phyloP scores from a whole-genome alignment of 2,113 vertebrate genomes.

The Phyllostomus discolor region DNA sequence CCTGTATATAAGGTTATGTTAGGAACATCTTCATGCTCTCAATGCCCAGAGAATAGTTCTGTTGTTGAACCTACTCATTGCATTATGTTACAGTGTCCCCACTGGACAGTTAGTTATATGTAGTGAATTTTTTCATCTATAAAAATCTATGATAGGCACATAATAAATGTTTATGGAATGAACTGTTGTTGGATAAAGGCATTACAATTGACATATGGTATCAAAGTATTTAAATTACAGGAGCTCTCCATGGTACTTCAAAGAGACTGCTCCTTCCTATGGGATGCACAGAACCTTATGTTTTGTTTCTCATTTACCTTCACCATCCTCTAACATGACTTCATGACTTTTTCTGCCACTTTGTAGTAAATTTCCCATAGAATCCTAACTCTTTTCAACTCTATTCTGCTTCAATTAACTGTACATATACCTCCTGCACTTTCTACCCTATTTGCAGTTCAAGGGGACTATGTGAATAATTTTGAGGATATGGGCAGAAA shows the following conservation, averaged over 20 bases:
- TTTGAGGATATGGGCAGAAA: neutral
- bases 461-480: neutral
- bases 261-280: neutral
- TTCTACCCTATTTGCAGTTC: neutral
- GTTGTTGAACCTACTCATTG: neutral
- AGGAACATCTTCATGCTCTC: neutral
- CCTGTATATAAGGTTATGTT: neutral
- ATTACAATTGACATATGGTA: neutral
- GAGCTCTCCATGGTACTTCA: conserved; percentile 58
- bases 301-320: neutral
- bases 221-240: neutral
- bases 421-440: neutral
- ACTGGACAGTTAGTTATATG: neutral
- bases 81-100: neutral
- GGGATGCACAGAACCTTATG: neutral
- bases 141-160: neutral
- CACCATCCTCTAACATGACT: neutral
- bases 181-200: neutral
- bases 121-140: neutral
- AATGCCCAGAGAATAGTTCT: neutral
- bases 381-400: neutral
- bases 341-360: neutral
- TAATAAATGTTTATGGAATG: neutral
- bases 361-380: neutral
- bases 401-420: neutral